phyloP scores from a whole-genome alignment of 64 coral and sea anemone genomes.

The Catalaphyllia jardinei region DNA sequence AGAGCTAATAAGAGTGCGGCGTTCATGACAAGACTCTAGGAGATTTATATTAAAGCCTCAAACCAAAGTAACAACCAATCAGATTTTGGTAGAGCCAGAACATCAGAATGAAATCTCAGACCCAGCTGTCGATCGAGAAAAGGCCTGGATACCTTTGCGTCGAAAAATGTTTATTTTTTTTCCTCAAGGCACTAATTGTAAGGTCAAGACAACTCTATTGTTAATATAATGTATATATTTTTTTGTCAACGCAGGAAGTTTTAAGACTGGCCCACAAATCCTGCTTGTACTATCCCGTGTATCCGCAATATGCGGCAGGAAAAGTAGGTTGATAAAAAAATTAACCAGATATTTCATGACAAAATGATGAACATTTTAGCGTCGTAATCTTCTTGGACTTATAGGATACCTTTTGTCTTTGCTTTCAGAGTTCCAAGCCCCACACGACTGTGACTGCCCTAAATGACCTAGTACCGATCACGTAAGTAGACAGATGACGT shows the following conservation, averaged over 20 bases:
- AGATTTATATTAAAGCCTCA: too few relatives aligned
- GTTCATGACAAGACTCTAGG: too few relatives aligned
- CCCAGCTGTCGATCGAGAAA: too few relatives aligned
- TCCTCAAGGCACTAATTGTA: too few relatives aligned
- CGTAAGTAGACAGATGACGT: slow-evolving; percentile 71
- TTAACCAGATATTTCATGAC: neutral
- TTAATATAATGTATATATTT: too few relatives aligned
- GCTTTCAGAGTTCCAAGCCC: slow-evolving; percentile 65
- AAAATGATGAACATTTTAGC: neutral
- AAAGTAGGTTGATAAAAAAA: slow-evolving; percentile 27
- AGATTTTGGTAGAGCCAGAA: too few relatives aligned
- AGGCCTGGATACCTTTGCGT: too few relatives aligned
- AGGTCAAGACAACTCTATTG: too few relatives aligned
- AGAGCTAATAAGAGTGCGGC: too few relatives aligned
- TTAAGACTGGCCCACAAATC: slow-evolving; percentile 93
- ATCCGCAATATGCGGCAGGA: slow-evolving; percentile 49
- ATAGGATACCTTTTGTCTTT: neutral
- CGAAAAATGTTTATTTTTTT: too few relatives aligned
- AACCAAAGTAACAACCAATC: too few relatives aligned
- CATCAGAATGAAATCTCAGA: too few relatives aligned
- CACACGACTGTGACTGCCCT: slow-evolving; percentile 85
- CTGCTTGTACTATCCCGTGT: slow-evolving; percentile 92
- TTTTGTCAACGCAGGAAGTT: slow-evolving; percentile 62
- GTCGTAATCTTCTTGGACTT: neutral
- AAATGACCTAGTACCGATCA: slow-evolving; percentile 87